Percentiles rank a stretch among this genome's conserved stretches.
Evolutionary conservation across 2,113 vertebrate genomes (phyloP).

Genomic region (Epinephelus lanceolatus): DNA sequence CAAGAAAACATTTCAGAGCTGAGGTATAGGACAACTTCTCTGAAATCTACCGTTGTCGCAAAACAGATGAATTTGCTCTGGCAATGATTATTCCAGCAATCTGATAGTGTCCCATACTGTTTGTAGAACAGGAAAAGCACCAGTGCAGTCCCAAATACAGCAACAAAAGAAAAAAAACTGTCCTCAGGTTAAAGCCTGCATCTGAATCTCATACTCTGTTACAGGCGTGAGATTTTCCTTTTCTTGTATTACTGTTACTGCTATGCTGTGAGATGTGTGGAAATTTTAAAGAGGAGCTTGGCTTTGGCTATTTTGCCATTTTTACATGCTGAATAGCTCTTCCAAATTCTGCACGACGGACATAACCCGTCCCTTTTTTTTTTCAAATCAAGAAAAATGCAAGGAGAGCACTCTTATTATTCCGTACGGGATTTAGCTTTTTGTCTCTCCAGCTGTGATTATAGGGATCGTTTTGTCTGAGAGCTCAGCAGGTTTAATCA

Average conservation of each 20-base stretch:
- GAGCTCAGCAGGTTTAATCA: constrained; percentile 72
- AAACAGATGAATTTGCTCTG: constrained; percentile 80
- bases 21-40: constrained; percentile 74
- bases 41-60: constrained; percentile 68
- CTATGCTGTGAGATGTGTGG: constrained; percentile 32
- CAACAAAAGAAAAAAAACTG: constrained; percentile 12
- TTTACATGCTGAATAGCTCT: not conserved
- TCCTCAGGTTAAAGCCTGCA: constrained; percentile 63
- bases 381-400: constrained; percentile 47
- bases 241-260: constrained; percentile 37
- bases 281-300: constrained; percentile 25
- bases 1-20: constrained; percentile 67
- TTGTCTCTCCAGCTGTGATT: constrained; percentile 70
- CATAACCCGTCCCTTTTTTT: not conserved
- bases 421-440: constrained; percentile 46
- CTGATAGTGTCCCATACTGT: constrained; percentile 64
- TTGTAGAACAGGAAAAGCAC: constrained; percentile 55
- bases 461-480: constrained; percentile 63
- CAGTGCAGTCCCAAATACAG: constrained; percentile 44
- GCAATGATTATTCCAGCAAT: constrained; percentile 73
- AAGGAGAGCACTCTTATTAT: constrained; percentile 43
- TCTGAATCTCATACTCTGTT: constrained; percentile 66
- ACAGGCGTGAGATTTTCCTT: constrained; percentile 55
- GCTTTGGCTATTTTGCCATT: constrained; percentile 27
- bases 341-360: not conserved